Conservation (phyloP, 2,888 invertebrate genomes). For the Ephialtes manifestator region DNA sequence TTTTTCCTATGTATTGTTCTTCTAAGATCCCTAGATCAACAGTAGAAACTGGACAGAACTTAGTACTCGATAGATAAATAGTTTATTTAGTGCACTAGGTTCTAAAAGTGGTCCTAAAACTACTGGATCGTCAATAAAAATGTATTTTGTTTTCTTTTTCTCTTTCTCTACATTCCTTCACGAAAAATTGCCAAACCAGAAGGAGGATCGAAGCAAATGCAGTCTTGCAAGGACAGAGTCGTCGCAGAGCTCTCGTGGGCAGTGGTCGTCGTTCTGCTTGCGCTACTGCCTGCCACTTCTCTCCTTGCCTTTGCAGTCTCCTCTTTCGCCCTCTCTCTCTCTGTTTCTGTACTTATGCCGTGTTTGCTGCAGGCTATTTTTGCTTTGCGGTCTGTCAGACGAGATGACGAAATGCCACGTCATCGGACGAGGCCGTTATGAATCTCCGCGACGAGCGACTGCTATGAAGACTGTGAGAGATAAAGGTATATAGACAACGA, state of each 20-base stretch:
- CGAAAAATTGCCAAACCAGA: neutral
- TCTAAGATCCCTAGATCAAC: neutral
- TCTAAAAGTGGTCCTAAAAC: too few relatives aligned
- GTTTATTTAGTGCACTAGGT: too few relatives aligned
- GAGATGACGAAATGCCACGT: slow-evolving; percentile 77
- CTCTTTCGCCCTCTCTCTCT: slow-evolving; percentile 21
- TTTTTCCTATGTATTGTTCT: neutral
- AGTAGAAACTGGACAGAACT: too few relatives aligned
- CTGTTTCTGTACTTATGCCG: slow-evolving; percentile 1
- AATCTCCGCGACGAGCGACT: slow-evolving; percentile 68
- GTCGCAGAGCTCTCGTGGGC: slow-evolving; percentile 19
- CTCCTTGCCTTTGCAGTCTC: slow-evolving; percentile 13
- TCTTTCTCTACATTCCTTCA: neutral
- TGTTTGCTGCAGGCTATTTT: slow-evolving; percentile 69
- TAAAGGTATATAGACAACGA: slow-evolving; percentile 5
- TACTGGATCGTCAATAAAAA: neutral
- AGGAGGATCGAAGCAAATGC: slow-evolving; percentile 48
- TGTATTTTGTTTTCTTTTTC: neutral
- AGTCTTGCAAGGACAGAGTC: slow-evolving; percentile 61
- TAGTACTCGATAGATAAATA: too few relatives aligned
- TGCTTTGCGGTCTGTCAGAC: slow-evolving; percentile 72
- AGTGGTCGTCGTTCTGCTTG: slow-evolving; percentile 10
- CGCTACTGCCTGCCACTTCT: slow-evolving; percentile 37
- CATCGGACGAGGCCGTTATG: slow-evolving; percentile 78
- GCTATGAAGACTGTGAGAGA: slow-evolving; percentile 31